Evolutionary conservation across 2,888 invertebrate genomes (phyloP), one percentile per base, ranked within the genome.

Genomic region (Eulithis testata): DNA sequence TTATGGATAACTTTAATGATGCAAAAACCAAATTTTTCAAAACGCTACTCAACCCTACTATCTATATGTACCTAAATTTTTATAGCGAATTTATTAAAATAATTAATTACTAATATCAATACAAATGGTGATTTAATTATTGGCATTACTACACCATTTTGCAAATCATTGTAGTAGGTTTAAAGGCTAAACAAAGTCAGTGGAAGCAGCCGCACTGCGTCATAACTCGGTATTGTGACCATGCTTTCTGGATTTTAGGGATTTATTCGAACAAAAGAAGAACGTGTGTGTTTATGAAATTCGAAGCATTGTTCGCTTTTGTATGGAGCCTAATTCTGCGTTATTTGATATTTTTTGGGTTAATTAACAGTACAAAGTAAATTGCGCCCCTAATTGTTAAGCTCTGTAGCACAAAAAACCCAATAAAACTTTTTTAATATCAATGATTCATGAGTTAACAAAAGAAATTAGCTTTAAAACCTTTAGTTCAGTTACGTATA

Each of bases 171-270:
- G 66, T 43, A 63, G 59, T 56, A 65, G 65, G 66, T 66, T 64
- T 65, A 64, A 69, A 63, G 68, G 71, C 66, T 65, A 69, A 64
- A 71, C 64, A 66, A 69, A 68, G 64, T 62, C 64, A 43, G 65
- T 55, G 49, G 67, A 57, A 62, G 59, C 81, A 51, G 60, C 65
- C 81, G 80, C 80, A 80, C 70, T 80, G 80, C 80, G 80, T 79
- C 80, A 79, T 76, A 79, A 76, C 53, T 68, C 59, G 37, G 65
- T 67, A 64, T 63, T 72, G 67, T 67, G 68, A 65, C 70, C 67
- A 70, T 63, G 68, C 47, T 58, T 66, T 70, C 61, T 31, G 61
- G 57, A 64, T 68, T 66, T 63, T 36, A 14, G 47, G 63, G 60
- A 63, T 63, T 69, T 59, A 12, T 11, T 37, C 51, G 50, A 63